These are phyloP conservation scores for Clarias gariepinus DNA, from an alignment of 2,113 vertebrate species.

Conservation along the genomic window DNA sequence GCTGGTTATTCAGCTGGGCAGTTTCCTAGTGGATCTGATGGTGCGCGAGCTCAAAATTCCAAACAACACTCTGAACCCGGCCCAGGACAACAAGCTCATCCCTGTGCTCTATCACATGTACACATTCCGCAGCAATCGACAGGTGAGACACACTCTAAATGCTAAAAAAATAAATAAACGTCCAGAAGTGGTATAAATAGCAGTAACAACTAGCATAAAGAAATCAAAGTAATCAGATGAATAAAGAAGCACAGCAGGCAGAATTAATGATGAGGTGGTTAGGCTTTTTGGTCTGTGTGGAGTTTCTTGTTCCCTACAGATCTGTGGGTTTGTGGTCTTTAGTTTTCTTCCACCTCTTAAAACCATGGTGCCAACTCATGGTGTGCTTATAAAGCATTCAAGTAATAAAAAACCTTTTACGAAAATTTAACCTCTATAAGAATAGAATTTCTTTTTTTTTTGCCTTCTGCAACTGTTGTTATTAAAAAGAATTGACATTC, in stretches of 20 bases:
- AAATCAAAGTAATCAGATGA: neutral
- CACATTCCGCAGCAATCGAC: conserved; percentile 81
- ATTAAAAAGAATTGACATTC: neutral
- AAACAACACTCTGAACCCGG: conserved; percentile 65
- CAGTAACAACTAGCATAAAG: neutral
- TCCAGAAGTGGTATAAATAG: neutral
- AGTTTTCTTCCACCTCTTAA: neutral
- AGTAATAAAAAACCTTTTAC: neutral
- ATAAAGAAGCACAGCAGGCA: neutral
- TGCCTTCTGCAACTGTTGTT: neutral
- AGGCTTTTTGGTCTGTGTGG: neutral
- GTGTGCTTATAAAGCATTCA: neutral
- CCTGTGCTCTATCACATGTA: conserved; percentile 93
- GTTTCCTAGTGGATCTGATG: conserved; percentile 84
- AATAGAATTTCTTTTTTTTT: neutral
- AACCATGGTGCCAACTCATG: neutral
- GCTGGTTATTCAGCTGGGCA: conserved; percentile 80
- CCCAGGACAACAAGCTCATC: conserved; percentile 66
- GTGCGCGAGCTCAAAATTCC: conserved; percentile 80
- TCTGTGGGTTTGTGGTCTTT: neutral
- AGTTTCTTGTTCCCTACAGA: neutral
- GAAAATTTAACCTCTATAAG: neutral
- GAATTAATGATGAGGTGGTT: neutral
- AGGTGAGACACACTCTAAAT: conserved; percentile 71
- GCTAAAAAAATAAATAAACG: neutral